Conservation (phyloP, 1,140 invertebrate genomes). For the Physella acuta region DNA sequence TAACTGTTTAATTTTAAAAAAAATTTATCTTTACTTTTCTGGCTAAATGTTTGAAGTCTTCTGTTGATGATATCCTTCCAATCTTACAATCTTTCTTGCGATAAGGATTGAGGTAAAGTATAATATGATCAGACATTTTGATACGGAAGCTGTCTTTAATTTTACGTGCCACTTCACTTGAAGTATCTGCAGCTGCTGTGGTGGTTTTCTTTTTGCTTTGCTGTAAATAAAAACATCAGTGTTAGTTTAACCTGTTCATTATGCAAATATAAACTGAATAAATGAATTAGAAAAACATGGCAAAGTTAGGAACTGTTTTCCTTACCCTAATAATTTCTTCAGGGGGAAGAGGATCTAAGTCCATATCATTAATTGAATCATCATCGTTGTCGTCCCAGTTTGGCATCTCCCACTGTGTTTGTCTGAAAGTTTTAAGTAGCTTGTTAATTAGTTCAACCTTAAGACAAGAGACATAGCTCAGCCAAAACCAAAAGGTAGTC, state of each 20-base stretch:
- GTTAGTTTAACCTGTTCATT: background rate
- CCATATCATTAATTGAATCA: constrained; percentile 43
- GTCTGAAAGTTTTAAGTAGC: constrained; percentile 48
- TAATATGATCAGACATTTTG: constrained; percentile 84
- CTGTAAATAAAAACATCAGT: constrained; percentile 27
- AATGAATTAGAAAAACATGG: too few relatives aligned
- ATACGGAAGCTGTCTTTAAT: constrained; percentile 87
- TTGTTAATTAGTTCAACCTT: too few relatives aligned
- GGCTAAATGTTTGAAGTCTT: constrained; percentile 94
- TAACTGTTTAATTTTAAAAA: too few relatives aligned
- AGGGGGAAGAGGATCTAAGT: constrained; percentile 20
- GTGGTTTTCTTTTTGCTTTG: constrained; percentile 64
- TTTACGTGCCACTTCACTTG: constrained; percentile 58
- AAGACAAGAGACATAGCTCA: too few relatives aligned
- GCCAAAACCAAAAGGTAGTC: too few relatives aligned
- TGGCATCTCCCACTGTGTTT: constrained; percentile 87
- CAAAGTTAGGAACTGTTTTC: background rate
- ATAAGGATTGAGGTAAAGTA: constrained; percentile 86
- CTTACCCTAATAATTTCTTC: constrained; percentile 17
- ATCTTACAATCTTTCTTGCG: constrained; percentile 79
- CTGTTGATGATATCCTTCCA: constrained; percentile 82
- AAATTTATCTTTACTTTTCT: constrained; percentile 87
- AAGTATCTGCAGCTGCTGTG: constrained; percentile 62
- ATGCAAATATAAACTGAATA: too few relatives aligned
- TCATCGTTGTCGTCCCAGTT: constrained; percentile 58